A percentile compares a stretch with the other conserved stretches of the same genome.
phyloP scores from a whole-genome alignment of 1,140 invertebrate species.

The Aphelinus atriplicis region DNA sequence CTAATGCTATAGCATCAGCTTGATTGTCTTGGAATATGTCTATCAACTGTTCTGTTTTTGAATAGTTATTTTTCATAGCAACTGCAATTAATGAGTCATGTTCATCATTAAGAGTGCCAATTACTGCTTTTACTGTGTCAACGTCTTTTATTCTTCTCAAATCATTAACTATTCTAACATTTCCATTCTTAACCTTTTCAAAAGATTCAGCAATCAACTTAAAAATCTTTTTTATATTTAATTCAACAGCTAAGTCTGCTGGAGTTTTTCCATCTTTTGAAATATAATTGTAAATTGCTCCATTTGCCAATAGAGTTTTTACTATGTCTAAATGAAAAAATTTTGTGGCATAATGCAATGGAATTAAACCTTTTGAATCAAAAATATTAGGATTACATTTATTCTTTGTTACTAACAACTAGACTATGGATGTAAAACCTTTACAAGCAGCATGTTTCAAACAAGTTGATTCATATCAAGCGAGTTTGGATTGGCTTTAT shows the following conservation, averaged over 20 bases:
- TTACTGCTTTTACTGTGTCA: neutral
- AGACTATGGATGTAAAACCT: neutral
- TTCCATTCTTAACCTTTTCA: neutral
- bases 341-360: slow-evolving; percentile 38
- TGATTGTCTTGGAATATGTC: neutral
- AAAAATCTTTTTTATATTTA: slow-evolving; percentile 29
- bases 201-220: slow-evolving; percentile 38
- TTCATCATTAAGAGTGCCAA: neutral
- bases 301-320: slow-evolving; percentile 35
- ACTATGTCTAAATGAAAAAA: slow-evolving; percentile 19
- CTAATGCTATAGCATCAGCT: neutral
- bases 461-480: no score
- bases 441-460: slow-evolving; percentile 1
- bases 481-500: no score
- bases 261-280: slow-evolving; percentile 34
- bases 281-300: slow-evolving; percentile 58
- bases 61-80: neutral
- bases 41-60: neutral
- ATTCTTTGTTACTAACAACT: neutral
- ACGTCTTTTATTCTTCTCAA: neutral
- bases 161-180: slow-evolving; percentile 1
- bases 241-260: slow-evolving; percentile 27
- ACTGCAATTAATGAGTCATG: neutral
- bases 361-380: neutral
- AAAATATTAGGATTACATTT: no score